These are phyloP conservation scores for Chaetogeoica ovagalla DNA, from an alignment of 2,888 invertebrate species.

Conservation along the genomic window DNA sequence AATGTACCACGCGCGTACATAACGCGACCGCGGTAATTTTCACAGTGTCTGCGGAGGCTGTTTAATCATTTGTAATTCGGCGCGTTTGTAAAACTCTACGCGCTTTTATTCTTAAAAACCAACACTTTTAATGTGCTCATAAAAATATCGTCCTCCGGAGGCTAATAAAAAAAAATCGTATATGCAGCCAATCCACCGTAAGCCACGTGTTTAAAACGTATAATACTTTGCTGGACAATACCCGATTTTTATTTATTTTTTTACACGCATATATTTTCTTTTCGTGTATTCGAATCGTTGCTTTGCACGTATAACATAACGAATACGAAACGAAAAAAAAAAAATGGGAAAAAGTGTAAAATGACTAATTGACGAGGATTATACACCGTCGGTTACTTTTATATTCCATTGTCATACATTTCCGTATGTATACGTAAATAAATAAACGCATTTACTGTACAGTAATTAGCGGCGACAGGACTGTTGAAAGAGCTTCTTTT, in stretches of 20 bases:
- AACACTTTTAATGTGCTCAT: not conserved
- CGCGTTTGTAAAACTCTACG: too few species aligned
- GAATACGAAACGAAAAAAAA: conserved; percentile 1
- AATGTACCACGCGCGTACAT: too few species aligned
- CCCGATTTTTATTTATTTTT: conserved; percentile 13
- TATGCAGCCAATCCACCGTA: conserved; percentile 28
- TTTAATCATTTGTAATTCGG: too few species aligned
- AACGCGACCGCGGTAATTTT: too few species aligned
- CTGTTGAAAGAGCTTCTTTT: too few species aligned
- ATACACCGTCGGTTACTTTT: not conserved
- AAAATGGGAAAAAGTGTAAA: not conserved
- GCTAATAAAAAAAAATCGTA: conserved; percentile 17
- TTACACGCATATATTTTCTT: not conserved
- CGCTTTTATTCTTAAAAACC: not conserved
- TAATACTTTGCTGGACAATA: conserved; percentile 9
- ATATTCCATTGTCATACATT: not conserved
- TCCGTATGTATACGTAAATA: too few species aligned
- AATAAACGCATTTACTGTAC: too few species aligned
- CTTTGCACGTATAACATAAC: not conserved
- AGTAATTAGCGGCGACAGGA: too few species aligned
- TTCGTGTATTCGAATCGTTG: too few species aligned
- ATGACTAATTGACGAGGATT: not conserved
- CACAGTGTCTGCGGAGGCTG: too few species aligned
- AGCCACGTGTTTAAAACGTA: conserved; percentile 29
- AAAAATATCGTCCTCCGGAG: conserved; percentile 6